A percentile compares a stretch with the other conserved stretches of the same genome.
Evolutionary conservation across 2,113 vertebrate species (phyloP).

Genomic region (Corynorhinus townsendii): DNA sequence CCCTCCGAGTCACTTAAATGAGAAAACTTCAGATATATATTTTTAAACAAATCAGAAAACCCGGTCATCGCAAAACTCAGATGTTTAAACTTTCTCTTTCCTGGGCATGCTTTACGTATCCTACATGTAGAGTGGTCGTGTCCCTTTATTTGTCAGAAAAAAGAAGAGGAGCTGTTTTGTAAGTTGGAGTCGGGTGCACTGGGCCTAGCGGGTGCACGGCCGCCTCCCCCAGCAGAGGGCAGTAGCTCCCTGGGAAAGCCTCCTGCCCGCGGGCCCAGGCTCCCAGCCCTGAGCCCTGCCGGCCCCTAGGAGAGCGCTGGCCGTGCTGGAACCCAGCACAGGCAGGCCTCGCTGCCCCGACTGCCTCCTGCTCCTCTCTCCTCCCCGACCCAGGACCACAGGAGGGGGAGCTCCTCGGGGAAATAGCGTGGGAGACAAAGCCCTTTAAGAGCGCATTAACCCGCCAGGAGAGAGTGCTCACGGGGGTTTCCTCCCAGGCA

Average conservation of each 20-base stretch:
- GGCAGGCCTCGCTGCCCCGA: too few relatives aligned
- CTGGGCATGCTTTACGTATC: too few relatives aligned
- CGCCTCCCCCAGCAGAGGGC: constrained; percentile 1
- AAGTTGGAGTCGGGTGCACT: too few relatives aligned
- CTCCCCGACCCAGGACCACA: not conserved
- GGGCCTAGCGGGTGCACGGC: not conserved
- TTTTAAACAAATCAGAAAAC: not conserved
- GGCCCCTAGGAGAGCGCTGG: not conserved
- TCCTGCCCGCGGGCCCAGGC: not conserved
- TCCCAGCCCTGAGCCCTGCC: too few relatives aligned
- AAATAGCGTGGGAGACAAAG: not conserved
- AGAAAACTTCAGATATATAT: not conserved
- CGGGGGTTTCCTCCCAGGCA: accelerated
- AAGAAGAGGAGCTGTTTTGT: not conserved
- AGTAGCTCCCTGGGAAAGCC: not conserved
- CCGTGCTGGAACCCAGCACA: too few relatives aligned
- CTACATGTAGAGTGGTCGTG: accelerated
- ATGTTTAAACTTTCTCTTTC: not conserved
- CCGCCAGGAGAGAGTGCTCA: accelerated
- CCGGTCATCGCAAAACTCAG: too few relatives aligned
- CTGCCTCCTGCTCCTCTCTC: too few relatives aligned
- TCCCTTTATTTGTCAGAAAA: not conserved
- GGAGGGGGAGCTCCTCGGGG: not conserved
- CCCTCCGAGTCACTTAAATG: not conserved
- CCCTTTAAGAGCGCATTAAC: not conserved